Conservation (phyloP, 2,888 invertebrate genomes). For the Cephus nigrinus region DNA sequence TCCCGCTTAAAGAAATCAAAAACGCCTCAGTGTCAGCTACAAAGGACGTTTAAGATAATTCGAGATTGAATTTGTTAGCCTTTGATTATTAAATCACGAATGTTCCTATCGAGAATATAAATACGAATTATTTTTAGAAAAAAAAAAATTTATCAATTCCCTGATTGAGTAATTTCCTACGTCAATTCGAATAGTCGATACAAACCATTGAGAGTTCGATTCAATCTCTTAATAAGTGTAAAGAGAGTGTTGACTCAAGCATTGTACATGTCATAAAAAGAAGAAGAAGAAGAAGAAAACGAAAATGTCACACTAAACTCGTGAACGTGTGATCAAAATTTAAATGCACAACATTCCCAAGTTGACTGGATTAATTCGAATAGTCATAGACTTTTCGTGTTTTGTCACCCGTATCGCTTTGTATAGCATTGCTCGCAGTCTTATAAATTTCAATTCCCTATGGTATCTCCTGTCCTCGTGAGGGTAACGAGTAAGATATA, state of each 20-base stretch:
- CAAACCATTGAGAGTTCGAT: neutral
- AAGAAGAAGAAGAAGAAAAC: neutral
- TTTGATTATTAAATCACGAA: neutral
- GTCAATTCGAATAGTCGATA: neutral
- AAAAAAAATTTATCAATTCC: neutral
- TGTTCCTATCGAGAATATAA: neutral
- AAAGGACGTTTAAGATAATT: neutral
- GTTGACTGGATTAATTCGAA: neutral
- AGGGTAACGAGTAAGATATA: neutral
- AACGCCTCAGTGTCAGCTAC: neutral
- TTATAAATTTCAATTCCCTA: slow-evolving; percentile 8
- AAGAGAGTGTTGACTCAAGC: neutral
- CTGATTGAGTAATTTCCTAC: neutral
- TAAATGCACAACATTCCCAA: neutral
- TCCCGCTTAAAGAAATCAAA: neutral
- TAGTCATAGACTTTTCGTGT: neutral
- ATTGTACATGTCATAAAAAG: neutral
- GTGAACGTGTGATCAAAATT: neutral
- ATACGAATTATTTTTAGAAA: neutral
- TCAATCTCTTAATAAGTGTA: neutral
- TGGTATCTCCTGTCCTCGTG: neutral
- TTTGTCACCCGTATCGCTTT: slow-evolving; percentile 2
- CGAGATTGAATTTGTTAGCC: neutral
- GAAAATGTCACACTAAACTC: neutral
- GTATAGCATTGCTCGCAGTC: slow-evolving; percentile 1